A percentile compares a stretch with the other conserved stretches of the same genome.
Conservation (phyloP, 37 sponge, comb jelly and placozoan species). For the Beroe ovata region DNA sequence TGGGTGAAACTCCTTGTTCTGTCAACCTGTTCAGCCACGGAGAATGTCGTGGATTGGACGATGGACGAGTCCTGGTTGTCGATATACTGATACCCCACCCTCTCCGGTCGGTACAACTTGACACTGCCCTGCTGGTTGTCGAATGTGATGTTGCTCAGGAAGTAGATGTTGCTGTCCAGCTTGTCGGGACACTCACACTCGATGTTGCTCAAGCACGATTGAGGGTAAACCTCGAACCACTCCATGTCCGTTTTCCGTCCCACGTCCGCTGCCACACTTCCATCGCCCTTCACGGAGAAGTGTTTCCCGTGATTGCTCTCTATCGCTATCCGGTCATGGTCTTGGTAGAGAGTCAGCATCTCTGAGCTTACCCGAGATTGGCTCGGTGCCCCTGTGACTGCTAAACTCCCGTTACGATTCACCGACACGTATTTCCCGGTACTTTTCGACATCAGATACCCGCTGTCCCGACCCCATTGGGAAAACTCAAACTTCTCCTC, state of each 20-base stretch:
- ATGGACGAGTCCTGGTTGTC: background rate
- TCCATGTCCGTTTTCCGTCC: background rate
- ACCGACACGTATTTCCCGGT: background rate
- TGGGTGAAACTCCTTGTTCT: background rate
- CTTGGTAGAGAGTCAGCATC: background rate
- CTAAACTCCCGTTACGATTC: background rate
- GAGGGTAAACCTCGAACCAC: constrained; percentile 32
- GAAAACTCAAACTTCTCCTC: background rate
- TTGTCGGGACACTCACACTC: constrained; percentile 3
- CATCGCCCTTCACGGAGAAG: background rate
- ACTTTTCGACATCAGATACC: background rate
- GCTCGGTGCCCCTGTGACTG: background rate
- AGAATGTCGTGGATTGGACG: background rate
- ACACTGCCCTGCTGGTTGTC: background rate
- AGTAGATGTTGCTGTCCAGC: background rate
- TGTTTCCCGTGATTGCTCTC: constrained; percentile 9
- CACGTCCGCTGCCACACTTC: background rate
- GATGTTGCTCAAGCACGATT: background rate
- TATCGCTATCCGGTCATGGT: background rate
- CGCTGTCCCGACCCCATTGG: background rate
- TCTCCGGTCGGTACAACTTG: background rate
- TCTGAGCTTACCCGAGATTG: background rate
- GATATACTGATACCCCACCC: constrained; percentile 26
- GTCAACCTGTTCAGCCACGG: background rate
- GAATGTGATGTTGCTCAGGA: background rate